Conservation (phyloP, 2,113 vertebrate species). For the Erythrolamprus reginae region DNA sequence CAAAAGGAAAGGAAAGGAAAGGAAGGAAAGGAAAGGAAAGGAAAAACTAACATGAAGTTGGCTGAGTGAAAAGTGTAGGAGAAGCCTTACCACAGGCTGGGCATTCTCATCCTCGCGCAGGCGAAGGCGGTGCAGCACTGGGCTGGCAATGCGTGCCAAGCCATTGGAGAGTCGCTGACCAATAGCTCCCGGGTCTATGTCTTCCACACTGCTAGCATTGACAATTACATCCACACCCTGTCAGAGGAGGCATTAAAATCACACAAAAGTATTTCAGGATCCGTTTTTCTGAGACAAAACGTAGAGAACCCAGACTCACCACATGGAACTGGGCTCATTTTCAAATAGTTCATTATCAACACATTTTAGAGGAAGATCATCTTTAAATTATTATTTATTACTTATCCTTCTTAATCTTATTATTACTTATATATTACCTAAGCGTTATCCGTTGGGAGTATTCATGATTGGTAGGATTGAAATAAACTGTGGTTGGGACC, state of each 20-base stretch:
- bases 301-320: neutral
- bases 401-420: neutral
- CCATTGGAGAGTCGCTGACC: conserved; percentile 92
- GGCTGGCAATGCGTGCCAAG: conserved; percentile 81
- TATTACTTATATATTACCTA: neutral
- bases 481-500: neutral
- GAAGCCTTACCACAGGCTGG: conserved; percentile 75
- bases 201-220: conserved; percentile 94
- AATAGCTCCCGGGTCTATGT: conserved; percentile 89
- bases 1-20: neutral
- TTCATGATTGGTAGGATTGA: neutral
- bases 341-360: neutral
- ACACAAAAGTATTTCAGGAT: neutral
- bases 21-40: too few relatives aligned
- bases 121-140: conserved; percentile 87
- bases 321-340: neutral
- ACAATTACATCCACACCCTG: conserved; percentile 90
- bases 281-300: neutral
- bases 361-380: neutral
- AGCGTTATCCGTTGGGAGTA: neutral
- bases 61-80: neutral
- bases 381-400: neutral
- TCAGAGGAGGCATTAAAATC: neutral
- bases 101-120: conserved; percentile 80
- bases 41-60: neutral